Evolutionary conservation across 1,140 invertebrate genomes (phyloP).

Genomic region (Augochlora pura): DNA sequence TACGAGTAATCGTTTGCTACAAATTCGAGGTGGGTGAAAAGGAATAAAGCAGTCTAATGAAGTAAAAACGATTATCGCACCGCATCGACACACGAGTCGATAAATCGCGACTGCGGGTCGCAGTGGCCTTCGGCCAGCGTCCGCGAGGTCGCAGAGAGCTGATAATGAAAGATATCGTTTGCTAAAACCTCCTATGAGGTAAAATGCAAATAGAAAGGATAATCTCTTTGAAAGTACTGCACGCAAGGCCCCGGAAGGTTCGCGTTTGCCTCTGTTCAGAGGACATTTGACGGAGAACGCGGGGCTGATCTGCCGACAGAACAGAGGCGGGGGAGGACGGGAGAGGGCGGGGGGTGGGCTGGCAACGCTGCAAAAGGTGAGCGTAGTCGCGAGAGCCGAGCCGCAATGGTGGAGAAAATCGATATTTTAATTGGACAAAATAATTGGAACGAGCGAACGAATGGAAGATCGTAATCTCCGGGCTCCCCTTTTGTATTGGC

Average conservation of each 20-base stretch:
- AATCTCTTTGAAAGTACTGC: neutral
- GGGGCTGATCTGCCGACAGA: conserved; percentile 27
- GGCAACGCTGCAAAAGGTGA: conserved; percentile 65
- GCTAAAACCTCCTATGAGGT: neutral
- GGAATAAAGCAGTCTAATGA: too few relatives aligned
- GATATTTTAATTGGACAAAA: conserved; percentile 81
- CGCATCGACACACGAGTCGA: too few relatives aligned
- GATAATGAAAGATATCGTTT: neutral
- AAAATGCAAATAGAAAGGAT: neutral
- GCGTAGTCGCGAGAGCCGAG: conserved; percentile 48
- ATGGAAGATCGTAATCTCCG: conserved; percentile 78
- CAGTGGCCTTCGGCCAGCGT: too few relatives aligned
- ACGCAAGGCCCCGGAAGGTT: neutral
- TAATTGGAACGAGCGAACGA: conserved; percentile 79
- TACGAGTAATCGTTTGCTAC: too few relatives aligned
- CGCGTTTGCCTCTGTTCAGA: neutral
- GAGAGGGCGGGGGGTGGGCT: conserved; percentile 11
- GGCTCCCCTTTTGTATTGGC: conserved; percentile 72
- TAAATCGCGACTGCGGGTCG: too few relatives aligned
- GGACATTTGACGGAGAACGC: neutral
- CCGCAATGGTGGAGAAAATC: conserved; percentile 74
- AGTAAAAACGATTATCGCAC: too few relatives aligned
- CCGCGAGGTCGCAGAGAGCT: too few relatives aligned
- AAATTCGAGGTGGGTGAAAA: too few relatives aligned
- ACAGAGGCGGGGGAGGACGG: conserved; percentile 9